These are phyloP conservation scores for Drosophila bifasciata DNA, from an alignment of 1,140 invertebrate genomes.

Conservation along the genomic window DNA sequence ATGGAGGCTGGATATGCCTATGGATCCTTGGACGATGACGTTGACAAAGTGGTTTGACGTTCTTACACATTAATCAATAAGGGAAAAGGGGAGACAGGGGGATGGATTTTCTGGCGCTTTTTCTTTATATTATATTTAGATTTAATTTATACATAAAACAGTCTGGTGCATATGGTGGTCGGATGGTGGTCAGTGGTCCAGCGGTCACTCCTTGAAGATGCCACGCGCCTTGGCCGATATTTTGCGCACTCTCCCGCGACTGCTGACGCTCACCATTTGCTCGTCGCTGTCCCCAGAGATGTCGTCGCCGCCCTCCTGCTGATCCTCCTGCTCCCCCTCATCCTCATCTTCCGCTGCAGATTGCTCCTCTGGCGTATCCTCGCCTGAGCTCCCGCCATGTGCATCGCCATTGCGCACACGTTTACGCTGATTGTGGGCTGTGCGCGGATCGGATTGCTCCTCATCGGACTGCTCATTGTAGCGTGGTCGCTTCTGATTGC, in stretches of 20 bases:
- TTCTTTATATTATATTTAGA: conserved; percentile 34
- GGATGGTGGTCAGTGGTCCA: conserved; percentile 1
- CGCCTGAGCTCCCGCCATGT: conserved; percentile 34
- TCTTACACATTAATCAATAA: conserved; percentile 82
- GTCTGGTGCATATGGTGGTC: conserved; percentile 38
- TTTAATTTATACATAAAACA: conserved; percentile 79
- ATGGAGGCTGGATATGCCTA: background rate
- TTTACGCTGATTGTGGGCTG: conserved; percentile 37
- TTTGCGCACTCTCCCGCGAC: conserved; percentile 92
- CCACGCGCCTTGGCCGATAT: conserved; percentile 91
- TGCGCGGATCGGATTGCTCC: conserved; percentile 84
- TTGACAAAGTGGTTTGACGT: conserved; percentile 40
- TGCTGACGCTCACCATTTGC: conserved; percentile 89
- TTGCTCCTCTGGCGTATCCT: conserved; percentile 3
- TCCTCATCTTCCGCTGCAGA: background rate
- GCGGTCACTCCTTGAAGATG: conserved; percentile 86
- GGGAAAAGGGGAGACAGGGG: conserved; percentile 56
- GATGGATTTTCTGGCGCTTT: conserved; percentile 12
- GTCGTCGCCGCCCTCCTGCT: conserved; percentile 29
- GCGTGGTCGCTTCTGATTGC: conserved; percentile 85
- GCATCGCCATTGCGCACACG: conserved; percentile 52
- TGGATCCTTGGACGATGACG: background rate
- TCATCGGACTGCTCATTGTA: conserved; percentile 88
- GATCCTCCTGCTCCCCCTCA: background rate
- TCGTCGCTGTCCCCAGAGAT: conserved; percentile 82